These are phyloP conservation scores for Sarcophaga subvicina DNA, from an alignment of 2,888 invertebrate species.

Conservation along the genomic window DNA sequence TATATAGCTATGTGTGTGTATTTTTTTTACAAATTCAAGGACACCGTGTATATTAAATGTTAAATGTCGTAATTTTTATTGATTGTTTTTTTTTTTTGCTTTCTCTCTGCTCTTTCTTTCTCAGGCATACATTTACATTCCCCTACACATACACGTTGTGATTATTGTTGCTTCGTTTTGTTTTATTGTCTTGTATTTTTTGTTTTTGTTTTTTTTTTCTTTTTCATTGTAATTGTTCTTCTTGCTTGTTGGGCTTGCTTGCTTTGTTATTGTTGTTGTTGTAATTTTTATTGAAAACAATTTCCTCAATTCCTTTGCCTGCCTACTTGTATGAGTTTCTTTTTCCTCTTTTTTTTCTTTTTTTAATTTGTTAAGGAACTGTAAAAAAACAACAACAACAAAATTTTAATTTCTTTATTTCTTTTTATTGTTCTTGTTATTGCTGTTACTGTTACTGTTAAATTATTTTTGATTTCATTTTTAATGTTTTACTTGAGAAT, in stretches of 20 bases:
- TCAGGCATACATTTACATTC: background rate
- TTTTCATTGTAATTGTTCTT: slow-evolving; percentile 15
- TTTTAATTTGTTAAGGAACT: no score
- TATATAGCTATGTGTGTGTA: background rate
- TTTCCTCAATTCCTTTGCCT: background rate
- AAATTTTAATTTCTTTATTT: no score
- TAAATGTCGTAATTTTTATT: slow-evolving; percentile 70
- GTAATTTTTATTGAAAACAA: background rate
- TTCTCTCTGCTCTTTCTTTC: background rate
- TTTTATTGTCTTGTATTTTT: slow-evolving; percentile 25
- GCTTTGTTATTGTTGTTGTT: background rate
- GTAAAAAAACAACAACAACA: no score
- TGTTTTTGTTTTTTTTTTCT: background rate
- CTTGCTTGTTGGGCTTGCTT: background rate
- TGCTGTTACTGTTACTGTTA: no score
- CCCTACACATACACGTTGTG: background rate
- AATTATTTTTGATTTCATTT: no score
- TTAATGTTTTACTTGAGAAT: no score
- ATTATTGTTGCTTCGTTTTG: slow-evolving; percentile 25
- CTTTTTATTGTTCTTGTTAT: no score
- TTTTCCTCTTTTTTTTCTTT: no score
- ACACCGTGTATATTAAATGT: slow-evolving; percentile 62
- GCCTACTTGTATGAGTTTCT: no score
- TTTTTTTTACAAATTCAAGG: slow-evolving; percentile 58
- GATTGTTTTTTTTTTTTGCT: slow-evolving; percentile 51